Conservation (phyloP, 2,888 invertebrate genomes). For the Phengaris alcon region DNA sequence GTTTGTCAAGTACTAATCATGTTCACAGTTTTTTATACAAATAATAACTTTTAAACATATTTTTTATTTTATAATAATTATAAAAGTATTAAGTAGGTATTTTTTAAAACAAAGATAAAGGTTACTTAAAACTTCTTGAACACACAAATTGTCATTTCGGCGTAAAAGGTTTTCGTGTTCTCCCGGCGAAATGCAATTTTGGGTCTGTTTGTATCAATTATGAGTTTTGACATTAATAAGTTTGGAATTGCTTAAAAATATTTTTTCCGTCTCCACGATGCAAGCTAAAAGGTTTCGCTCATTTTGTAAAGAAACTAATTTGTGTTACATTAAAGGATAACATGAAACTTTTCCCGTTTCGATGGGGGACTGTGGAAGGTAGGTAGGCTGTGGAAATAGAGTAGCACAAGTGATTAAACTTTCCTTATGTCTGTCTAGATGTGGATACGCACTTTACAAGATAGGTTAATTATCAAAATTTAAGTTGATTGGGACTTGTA, state of each 20-base stretch:
- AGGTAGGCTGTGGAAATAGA: neutral
- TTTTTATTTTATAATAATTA: too few relatives aligned
- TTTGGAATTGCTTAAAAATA: neutral
- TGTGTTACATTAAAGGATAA: conserved; percentile 18
- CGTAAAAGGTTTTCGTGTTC: conserved; percentile 12
- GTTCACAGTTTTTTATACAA: too few relatives aligned
- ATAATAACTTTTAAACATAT: too few relatives aligned
- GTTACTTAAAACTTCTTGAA: neutral
- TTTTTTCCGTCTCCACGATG: conserved; percentile 11
- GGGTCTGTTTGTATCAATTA: conserved; percentile 14
- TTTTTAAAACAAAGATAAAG: neutral
- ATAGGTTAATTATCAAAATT: conserved; percentile 31
- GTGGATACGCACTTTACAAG: conserved; percentile 32
- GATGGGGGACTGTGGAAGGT: neutral
- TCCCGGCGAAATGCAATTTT: neutral
- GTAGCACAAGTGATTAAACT: conserved; percentile 28
- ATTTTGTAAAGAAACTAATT: conserved; percentile 16
- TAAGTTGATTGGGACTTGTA: conserved; percentile 33
- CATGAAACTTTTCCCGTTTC: conserved; percentile 15
- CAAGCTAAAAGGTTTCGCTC: conserved; percentile 24
- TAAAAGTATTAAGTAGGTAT: neutral
- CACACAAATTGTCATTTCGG: conserved; percentile 14
- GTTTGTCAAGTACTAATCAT: too few relatives aligned
- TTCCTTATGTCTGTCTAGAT: conserved; percentile 27
- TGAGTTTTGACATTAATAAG: conserved; percentile 14